Evolutionary conservation across 1,140 invertebrate genomes (phyloP).

Genomic region (Thalassaphorura encarpata): DNA sequence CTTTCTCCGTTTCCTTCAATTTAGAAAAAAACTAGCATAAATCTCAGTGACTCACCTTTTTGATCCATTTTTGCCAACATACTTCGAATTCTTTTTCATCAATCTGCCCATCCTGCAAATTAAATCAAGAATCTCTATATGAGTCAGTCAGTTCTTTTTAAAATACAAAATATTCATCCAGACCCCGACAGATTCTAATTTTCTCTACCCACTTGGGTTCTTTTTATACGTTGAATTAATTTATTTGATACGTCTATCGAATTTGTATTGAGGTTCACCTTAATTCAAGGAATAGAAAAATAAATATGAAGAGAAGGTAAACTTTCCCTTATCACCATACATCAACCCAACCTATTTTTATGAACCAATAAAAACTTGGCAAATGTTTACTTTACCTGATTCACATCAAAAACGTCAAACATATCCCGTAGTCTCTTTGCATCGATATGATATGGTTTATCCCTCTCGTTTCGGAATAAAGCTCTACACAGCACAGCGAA

Average conservation of each 20-base stretch:
- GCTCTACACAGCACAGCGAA: constrained; percentile 71
- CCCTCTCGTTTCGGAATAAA: constrained; percentile 72
- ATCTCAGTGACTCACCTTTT: constrained; percentile 41
- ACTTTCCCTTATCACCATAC: neutral
- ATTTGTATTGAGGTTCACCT: no score
- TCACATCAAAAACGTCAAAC: constrained; percentile 66
- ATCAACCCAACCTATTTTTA: neutral
- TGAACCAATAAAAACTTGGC: neutral
- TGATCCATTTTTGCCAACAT: constrained; percentile 42
- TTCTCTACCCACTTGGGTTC: no score
- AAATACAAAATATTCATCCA: no score
- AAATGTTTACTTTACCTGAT: constrained; percentile 40
- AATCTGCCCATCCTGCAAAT: constrained; percentile 58
- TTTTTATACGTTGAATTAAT: no score
- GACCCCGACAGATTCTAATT: no score
- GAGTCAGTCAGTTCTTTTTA: no score
- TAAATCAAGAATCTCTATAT: constrained; percentile 19
- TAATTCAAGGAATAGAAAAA: no score
- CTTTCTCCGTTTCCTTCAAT: no score
- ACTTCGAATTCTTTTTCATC: constrained; percentile 67
- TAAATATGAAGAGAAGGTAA: no score
- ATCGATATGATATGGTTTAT: constrained; percentile 69
- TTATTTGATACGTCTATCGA: no score
- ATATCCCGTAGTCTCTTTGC: constrained; percentile 60
- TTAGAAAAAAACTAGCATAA: no score